A percentile compares a stretch with the other conserved stretches of the same genome.
Conservation (phyloP, 1,140 invertebrate genomes). For the Chymomyza costata region DNA sequence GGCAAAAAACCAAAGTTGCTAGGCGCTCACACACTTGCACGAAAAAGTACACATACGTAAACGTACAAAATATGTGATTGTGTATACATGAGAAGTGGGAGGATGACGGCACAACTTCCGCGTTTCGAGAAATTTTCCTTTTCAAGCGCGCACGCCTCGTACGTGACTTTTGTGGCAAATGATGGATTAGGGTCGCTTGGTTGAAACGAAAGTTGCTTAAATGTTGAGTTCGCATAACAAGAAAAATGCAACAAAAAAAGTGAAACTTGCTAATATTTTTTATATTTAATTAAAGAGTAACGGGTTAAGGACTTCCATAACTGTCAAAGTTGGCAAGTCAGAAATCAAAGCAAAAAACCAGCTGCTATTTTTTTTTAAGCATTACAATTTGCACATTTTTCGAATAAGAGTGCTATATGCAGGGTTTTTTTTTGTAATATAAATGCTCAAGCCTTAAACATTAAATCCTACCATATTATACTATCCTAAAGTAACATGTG, state of each 20-base stretch:
- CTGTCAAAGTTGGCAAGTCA: too few species aligned
- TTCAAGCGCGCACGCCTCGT: slow-evolving; percentile 25
- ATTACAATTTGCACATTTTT: too few species aligned
- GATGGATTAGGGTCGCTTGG: slow-evolving; percentile 51
- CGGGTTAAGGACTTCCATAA: too few species aligned
- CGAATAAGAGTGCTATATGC: too few species aligned
- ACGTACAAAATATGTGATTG: slow-evolving; percentile 1
- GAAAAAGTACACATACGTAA: too few species aligned
- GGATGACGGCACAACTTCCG: slow-evolving; percentile 44
- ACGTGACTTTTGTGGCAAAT: slow-evolving; percentile 69
- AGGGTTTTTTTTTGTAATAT: too few species aligned
- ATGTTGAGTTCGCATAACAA: not conserved
- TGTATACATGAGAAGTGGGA: slow-evolving; percentile 44
- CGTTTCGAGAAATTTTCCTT: slow-evolving; percentile 51
- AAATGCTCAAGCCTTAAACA: too few species aligned
- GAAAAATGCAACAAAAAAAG: slow-evolving; percentile 33
- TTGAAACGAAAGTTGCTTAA: not conserved
- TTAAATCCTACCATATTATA: too few species aligned
- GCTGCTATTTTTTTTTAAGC: too few species aligned
- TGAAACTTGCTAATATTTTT: slow-evolving; percentile 42
- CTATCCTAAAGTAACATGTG: too few species aligned
- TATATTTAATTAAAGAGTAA: slow-evolving; percentile 53
- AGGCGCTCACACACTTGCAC: not conserved
- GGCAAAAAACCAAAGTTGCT: not conserved
- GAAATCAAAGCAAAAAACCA: not conserved